A percentile compares a stretch with the other conserved stretches of the same genome.
These are phyloP conservation scores for Pharmacophagus antenor DNA, from an alignment of 2,888 invertebrate species.

Conservation along the genomic window DNA sequence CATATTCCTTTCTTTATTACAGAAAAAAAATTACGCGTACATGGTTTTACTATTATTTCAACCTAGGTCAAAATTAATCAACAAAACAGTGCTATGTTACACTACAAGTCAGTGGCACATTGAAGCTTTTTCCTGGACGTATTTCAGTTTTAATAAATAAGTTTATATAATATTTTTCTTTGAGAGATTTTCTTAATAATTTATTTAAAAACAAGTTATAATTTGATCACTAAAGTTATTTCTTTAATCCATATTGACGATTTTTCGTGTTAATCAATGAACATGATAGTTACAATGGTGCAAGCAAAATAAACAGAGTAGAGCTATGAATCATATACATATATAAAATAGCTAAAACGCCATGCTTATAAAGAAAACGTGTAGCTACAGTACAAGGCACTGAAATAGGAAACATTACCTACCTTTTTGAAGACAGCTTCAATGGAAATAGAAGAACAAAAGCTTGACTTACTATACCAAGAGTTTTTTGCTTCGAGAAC, in stretches of 20 bases:
- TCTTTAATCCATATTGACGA: neutral
- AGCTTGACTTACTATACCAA: constrained; percentile 7
- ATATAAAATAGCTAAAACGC: constrained; percentile 12
- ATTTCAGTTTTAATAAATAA: neutral
- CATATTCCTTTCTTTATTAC: neutral
- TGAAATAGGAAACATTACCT: constrained; percentile 52
- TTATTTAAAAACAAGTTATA: too few relatives aligned
- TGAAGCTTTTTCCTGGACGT: constrained; percentile 7
- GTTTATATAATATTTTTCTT: neutral
- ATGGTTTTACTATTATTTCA: constrained; percentile 34
- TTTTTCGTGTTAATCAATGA: neutral
- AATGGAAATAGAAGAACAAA: constrained; percentile 16
- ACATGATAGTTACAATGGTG: constrained; percentile 7
- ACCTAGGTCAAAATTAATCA: constrained; percentile 39
- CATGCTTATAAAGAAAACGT: constrained; percentile 9
- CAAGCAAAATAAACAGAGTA: constrained; percentile 15
- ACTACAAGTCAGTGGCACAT: constrained; percentile 24
- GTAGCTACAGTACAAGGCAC: constrained; percentile 9
- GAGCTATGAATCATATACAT: constrained; percentile 7
- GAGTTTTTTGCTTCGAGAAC: constrained; percentile 14
- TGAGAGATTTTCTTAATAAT: too few relatives aligned
- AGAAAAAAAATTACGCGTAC: constrained; percentile 33
- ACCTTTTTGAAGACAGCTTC: constrained; percentile 65
- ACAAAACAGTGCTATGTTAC: constrained; percentile 21
- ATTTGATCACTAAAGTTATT: too few relatives aligned